These are phyloP conservation scores for Pseudomyrmex concolor DNA, from an alignment of 1,140 invertebrate genomes.

Conservation along the genomic window DNA sequence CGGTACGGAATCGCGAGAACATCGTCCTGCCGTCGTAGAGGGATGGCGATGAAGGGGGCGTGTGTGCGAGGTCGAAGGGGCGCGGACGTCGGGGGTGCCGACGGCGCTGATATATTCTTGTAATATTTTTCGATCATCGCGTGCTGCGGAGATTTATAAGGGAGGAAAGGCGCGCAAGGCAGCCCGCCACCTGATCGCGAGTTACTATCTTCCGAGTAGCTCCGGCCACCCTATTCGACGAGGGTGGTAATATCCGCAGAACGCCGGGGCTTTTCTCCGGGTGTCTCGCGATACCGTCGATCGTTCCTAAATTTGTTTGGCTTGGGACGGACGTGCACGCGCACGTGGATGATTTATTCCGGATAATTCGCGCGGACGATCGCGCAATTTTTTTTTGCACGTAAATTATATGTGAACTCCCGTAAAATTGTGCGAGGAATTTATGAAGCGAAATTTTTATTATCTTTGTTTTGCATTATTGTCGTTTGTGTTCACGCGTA, in stretches of 20 bases:
- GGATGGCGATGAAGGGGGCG: constrained; percentile 11
- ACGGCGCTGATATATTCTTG: constrained; percentile 85
- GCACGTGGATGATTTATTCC: constrained; percentile 54
- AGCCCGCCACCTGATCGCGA: constrained; percentile 83
- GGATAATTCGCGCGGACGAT: constrained; percentile 54
- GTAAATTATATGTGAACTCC: constrained; percentile 53
- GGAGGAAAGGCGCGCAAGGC: constrained; percentile 72
- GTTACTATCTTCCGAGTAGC: constrained; percentile 77
- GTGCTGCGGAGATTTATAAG: constrained; percentile 84
- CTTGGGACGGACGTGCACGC: constrained; percentile 56
- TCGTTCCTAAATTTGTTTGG: constrained; percentile 60
- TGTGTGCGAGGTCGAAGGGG: constrained; percentile 26
- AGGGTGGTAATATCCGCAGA: constrained; percentile 56
- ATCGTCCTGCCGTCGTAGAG: constrained; percentile 62
- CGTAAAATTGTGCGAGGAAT: constrained; percentile 51
- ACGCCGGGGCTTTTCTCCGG: constrained; percentile 55
- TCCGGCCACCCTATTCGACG: constrained; percentile 44
- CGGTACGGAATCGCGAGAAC: constrained; percentile 68
- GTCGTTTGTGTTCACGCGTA: not conserved
- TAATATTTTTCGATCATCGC: constrained; percentile 86
- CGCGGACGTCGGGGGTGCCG: constrained; percentile 75
- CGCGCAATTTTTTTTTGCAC: constrained; percentile 46
- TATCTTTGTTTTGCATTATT: constrained; percentile 37
- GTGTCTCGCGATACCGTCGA: constrained; percentile 61
- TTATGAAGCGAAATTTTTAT: constrained; percentile 57